Base-by-base conservation (phyloP, 2,113 vertebrate genomes). In the Chaetura pelagica region DNA sequence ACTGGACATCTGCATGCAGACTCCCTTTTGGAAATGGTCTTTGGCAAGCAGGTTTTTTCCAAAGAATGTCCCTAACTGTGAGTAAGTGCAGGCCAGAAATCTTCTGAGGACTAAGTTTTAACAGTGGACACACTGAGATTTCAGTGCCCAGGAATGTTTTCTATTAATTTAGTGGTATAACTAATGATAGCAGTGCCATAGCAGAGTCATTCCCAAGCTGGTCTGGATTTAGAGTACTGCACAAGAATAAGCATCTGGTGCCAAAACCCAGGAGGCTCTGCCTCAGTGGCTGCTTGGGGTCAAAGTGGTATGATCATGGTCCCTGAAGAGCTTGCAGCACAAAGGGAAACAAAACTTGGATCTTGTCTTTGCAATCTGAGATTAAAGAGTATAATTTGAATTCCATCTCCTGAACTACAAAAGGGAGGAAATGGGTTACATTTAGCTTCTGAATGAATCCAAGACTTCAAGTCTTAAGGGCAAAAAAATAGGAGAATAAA, bases 351-450 rank as follows among this genome's bases (percentile, higher is more conserved):
- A 4, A 1, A 11, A 18, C 57, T 66, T 80, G 22, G n/a, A 38
- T 62, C 22, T 51, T 80, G 15, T 9, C 10, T 90, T 79, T 66
- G 30, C 13, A 84, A 48, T 5, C 9, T 34, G 22, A 35, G 6
- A 46, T 66, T 49, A 52, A 75, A 63, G 5, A n/a, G 2, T 69
- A 61, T 40, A 38, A 48, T 0, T 1, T 49, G 2, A 79, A 79
- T 76, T 73, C 32, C 76, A 17, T 42, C 12, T 52, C 26, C 49
- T 61, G 32, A 88, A 16, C 9, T 49, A 26, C 7, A 59, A 49
- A 66, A 62, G 8, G 8, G 8, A 64, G 6, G 4, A 8, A 69
- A 73, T 4, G 3, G 2, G 0, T 20, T 54, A 15, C 34, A 27
- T 4, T 2, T 12, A n/a, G 3, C 55, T 83, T 66, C 32, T 2